Evolutionary conservation across 2,113 vertebrate genomes (phyloP).

Genomic region (Pseudorhombus dupliciocellatus): DNA sequence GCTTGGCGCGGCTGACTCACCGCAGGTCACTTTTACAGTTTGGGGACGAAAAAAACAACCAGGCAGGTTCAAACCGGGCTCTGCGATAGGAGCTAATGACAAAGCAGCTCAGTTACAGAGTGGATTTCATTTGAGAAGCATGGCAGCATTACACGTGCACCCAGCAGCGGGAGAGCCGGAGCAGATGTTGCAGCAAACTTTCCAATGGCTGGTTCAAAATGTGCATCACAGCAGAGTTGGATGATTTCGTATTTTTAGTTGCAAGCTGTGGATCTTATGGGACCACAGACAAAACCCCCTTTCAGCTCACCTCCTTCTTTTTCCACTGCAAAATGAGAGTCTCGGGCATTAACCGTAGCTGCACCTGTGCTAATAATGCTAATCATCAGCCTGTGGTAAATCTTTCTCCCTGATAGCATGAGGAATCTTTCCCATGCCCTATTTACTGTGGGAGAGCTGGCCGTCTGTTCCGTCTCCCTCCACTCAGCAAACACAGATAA

Average conservation of each 20-base stretch:
- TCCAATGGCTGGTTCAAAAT: background rate
- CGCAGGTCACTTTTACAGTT: background rate
- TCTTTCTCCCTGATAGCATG: constrained; percentile 63
- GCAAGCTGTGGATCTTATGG: constrained; percentile 22
- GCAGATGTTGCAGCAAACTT: constrained; percentile 1
- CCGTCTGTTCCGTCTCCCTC: constrained; percentile 75
- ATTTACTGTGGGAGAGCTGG: constrained; percentile 73
- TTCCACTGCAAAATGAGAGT: constrained; percentile 64
- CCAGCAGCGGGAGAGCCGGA: background rate
- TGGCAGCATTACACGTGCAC: background rate
- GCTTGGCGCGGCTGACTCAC: background rate
- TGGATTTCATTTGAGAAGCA: background rate
- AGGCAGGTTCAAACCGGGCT: background rate
- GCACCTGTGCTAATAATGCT: constrained; percentile 82
- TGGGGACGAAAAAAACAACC: background rate
- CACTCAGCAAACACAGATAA: constrained; percentile 80
- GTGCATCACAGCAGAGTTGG: background rate
- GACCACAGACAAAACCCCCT: constrained; percentile 45
- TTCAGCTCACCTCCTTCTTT: constrained; percentile 65
- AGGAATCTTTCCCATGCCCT: constrained; percentile 74
- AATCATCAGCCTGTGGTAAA: constrained; percentile 78
- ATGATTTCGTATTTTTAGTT: constrained; percentile 18
- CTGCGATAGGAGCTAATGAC: background rate
- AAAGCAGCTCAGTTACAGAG: background rate
- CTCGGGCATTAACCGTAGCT: constrained; percentile 78